phyloP scores from a whole-genome alignment of 2,113 vertebrate species.

The Zosterops borbonicus region DNA sequence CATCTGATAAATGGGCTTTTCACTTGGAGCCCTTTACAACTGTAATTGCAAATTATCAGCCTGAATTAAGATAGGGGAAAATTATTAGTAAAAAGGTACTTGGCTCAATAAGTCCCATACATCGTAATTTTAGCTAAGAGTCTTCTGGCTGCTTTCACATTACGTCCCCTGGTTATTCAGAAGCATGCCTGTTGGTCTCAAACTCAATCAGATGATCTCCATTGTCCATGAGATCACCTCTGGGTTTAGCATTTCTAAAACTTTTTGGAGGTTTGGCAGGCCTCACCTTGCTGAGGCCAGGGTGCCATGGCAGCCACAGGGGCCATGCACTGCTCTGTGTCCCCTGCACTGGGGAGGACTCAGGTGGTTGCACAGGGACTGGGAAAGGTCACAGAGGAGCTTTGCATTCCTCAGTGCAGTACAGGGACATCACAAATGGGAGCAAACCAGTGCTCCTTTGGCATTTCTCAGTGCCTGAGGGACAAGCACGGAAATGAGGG shows the following conservation, averaged over 20 bases:
- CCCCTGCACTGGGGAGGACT: not conserved
- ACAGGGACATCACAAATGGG: not conserved
- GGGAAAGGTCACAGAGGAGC: not conserved
- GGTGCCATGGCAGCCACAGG: not conserved
- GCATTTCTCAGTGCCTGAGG: not conserved
- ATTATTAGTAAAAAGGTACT: conserved; percentile 42
- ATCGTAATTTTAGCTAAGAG: not conserved
- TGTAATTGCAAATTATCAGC: conserved; percentile 59
- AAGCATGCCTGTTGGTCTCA: not conserved
- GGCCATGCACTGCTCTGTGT: rapidly evolving
- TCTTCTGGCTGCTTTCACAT: not conserved
- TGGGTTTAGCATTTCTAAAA: not conserved
- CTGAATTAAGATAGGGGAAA: conserved; percentile 37
- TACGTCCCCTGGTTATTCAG: conserved; percentile 6
- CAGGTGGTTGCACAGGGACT: not conserved
- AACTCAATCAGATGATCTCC: not conserved
- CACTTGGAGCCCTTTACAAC: conserved; percentile 22
- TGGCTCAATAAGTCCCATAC: not conserved
- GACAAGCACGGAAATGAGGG: not conserved
- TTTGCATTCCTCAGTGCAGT: not conserved
- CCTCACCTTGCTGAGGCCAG: not conserved
- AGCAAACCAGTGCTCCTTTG: not conserved
- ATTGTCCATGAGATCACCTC: not conserved
- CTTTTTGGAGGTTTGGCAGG: not conserved
- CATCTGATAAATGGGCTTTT: conserved; percentile 44